Evolutionary conservation across 2,888 invertebrate genomes (phyloP).

Genomic region (Synergus japonicus): DNA sequence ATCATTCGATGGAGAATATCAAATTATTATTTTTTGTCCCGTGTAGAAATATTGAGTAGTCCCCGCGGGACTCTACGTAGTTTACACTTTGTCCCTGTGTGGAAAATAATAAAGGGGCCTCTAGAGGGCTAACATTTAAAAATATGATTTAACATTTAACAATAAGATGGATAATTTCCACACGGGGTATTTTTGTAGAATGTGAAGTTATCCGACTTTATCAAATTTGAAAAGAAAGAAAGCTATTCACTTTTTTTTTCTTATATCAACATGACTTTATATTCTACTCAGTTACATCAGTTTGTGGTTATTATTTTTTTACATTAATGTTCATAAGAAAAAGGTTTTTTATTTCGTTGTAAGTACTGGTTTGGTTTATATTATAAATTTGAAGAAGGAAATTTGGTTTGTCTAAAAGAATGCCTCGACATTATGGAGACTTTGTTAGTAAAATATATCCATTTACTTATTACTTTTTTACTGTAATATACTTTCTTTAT

Average conservation of each 20-base stretch:
- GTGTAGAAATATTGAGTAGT: no score
- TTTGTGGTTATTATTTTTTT: slow-evolving; percentile 20
- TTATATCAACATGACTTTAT: neutral
- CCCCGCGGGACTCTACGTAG: no score
- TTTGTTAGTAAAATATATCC: neutral
- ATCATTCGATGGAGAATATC: no score
- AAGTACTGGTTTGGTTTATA: no score
- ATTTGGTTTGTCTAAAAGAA: neutral
- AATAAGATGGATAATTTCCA: neutral
- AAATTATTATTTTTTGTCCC: no score
- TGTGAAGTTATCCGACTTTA: neutral
- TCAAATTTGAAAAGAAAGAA: neutral
- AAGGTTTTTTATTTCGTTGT: neutral
- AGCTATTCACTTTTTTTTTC: neutral
- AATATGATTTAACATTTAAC: no score
- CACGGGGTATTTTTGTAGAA: neutral
- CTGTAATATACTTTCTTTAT: neutral
- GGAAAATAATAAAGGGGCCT: no score
- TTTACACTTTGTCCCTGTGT: no score
- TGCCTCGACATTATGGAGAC: slow-evolving; percentile 13
- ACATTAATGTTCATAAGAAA: neutral
- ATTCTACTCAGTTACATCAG: neutral
- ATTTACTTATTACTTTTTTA: neutral
- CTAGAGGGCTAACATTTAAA: no score
- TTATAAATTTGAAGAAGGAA: neutral